phyloP scores from a whole-genome alignment of 2,888 invertebrate genomes.

The Drosophila glabriapex region DNA sequence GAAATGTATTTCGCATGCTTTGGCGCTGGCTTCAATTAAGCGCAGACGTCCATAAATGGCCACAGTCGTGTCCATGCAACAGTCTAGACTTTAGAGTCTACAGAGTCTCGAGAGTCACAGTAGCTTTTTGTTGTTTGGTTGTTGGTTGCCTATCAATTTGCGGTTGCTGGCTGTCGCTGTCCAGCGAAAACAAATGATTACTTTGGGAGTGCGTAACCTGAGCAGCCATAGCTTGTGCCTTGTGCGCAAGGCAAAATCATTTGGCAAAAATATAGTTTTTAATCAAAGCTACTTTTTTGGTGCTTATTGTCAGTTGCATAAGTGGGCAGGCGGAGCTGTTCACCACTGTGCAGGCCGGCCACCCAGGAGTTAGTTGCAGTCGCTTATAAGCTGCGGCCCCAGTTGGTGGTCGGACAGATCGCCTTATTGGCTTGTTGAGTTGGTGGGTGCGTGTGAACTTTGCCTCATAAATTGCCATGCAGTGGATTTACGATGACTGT shows the following conservation, averaged over 20 bases:
- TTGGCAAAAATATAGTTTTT: conserved; percentile 57
- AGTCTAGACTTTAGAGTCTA: conserved; percentile 15
- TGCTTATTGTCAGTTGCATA: conserved; percentile 56
- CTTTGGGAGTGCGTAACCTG: conserved; percentile 78
- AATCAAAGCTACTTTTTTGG: conserved; percentile 58
- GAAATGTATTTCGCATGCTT: conserved; percentile 71
- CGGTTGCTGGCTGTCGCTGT: conserved; percentile 64
- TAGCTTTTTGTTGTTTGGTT: conserved; percentile 33
- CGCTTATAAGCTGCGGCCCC: conserved; percentile 37
- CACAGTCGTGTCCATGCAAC: conserved; percentile 47
- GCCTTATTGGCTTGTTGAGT: conserved; percentile 21
- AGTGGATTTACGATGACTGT: conserved; percentile 64
- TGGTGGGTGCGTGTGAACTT: conserved; percentile 76
- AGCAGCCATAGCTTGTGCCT: conserved; percentile 58
- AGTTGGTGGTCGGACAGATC: conserved; percentile 69
- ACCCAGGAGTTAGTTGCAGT: conserved; percentile 57
- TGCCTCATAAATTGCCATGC: conserved; percentile 64
- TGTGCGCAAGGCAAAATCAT: conserved; percentile 20
- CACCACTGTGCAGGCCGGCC: conserved; percentile 46
- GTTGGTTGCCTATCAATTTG: conserved; percentile 74
- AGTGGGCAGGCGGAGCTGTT: conserved; percentile 36
- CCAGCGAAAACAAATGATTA: conserved; percentile 75
- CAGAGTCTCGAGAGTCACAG: conserved; percentile 22
- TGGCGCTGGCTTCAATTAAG: conserved; percentile 70
- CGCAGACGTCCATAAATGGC: conserved; percentile 76